Conservation (phyloP, 2,888 invertebrate genomes). For the Tipula unca region DNA sequence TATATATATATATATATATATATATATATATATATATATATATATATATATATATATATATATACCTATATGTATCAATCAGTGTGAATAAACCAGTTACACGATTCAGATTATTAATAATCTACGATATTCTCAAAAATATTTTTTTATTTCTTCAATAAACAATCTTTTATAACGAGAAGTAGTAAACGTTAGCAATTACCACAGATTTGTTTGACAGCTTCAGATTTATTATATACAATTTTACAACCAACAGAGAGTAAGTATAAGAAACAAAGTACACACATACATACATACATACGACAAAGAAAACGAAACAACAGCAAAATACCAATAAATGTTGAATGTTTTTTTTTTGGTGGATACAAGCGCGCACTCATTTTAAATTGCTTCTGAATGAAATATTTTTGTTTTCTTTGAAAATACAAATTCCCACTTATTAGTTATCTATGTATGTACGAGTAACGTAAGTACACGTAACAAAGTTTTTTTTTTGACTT, state of each 20-base stretch:
- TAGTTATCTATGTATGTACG: background rate
- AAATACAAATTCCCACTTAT: background rate
- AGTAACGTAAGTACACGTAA: background rate
- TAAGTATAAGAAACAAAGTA: background rate
- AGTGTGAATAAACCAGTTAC: slow-evolving; percentile 15
- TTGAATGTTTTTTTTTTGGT: background rate
- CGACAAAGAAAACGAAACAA: background rate
- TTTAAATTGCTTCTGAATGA: slow-evolving; percentile 8
- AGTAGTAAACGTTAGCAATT: slow-evolving; percentile 20
- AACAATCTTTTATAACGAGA: background rate
- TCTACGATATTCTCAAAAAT: background rate
- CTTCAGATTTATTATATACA: slow-evolving; percentile 20
- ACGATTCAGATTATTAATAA: background rate
- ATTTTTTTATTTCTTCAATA: background rate
- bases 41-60: no score
- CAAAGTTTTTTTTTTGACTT: background rate
- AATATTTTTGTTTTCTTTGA: background rate
- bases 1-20: no score
- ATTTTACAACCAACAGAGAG: background rate
- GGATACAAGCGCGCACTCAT: background rate
- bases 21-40: no score
- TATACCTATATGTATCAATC: no score
- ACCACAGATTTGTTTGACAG: slow-evolving; percentile 21
- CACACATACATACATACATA: background rate
- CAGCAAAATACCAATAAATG: background rate